Conservation (phyloP, 2,797 vertebrate genomes). For the Setipinna tenuifilis region DNA sequence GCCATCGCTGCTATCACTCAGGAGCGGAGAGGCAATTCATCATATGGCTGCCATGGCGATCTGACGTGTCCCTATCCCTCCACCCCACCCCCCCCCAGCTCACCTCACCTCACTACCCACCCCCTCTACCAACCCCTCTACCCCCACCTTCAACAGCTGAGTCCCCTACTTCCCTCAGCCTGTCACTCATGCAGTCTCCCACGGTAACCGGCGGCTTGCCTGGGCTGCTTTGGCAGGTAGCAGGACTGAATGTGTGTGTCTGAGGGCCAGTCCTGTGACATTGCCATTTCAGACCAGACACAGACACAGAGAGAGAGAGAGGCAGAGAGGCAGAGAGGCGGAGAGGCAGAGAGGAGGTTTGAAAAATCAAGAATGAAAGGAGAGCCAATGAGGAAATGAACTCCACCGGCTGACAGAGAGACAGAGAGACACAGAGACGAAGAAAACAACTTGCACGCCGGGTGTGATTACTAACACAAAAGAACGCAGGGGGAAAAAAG, state of each 20-base stretch:
- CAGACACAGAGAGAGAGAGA: no score
- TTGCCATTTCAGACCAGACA: not conserved
- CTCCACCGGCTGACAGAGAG: not conserved
- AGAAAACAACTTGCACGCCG: not conserved
- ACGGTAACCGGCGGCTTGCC: not conserved
- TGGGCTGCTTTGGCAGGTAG: not conserved
- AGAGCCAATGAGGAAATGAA: not conserved
- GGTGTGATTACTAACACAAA: not conserved
- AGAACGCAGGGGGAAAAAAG: not conserved
- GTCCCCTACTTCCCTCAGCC: not conserved
- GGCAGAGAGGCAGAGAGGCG: not conserved
- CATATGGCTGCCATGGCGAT: slow-evolving; percentile 21
- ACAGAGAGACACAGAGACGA: not conserved
- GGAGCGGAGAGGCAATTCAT: slow-evolving; percentile 8
- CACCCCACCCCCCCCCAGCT: no score
- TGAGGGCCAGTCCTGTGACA: not conserved
- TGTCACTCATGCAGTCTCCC: not conserved
- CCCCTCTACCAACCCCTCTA: no score
- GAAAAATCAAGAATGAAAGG: not conserved
- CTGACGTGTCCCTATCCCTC: not conserved
- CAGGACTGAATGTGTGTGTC: not conserved
- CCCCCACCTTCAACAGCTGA: not conserved
- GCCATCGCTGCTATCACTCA: not conserved
- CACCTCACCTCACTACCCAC: no score
- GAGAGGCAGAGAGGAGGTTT: not conserved